These are phyloP conservation scores for Pegoplata infirma DNA, from an alignment of 2,888 invertebrate genomes.

Conservation along the genomic window DNA sequence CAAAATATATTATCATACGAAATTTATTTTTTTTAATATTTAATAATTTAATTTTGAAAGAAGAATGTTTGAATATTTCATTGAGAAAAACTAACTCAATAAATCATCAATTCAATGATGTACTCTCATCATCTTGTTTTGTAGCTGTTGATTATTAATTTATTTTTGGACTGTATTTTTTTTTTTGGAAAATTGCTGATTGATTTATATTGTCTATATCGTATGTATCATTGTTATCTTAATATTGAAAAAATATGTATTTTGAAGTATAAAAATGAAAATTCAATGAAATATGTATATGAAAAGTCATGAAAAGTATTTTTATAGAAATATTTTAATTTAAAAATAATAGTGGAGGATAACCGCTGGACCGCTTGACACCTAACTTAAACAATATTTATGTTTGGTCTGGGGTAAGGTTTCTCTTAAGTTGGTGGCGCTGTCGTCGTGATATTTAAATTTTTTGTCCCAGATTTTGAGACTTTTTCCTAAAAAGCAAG, in stretches of 20 bases:
- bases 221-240: conserved; percentile 25
- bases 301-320: too few relatives aligned
- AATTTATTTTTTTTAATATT: conserved; percentile 14
- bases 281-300: background rate
- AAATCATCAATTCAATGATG: conserved; percentile 42
- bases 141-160: conserved; percentile 13
- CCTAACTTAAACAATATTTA: too few relatives aligned
- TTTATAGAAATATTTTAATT: too few relatives aligned
- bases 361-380: too few relatives aligned
- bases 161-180: conserved; percentile 25
- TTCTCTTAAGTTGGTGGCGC: too few relatives aligned
- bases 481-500: too few relatives aligned
- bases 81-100: conserved; percentile 28
- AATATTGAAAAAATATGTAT: background rate
- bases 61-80: conserved; percentile 26
- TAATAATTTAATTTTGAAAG: conserved; percentile 17
- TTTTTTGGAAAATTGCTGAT: conserved; percentile 30
- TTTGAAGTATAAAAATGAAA: background rate
- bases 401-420: too few relatives aligned
- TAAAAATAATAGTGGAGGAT: too few relatives aligned
- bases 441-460: too few relatives aligned
- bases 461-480: too few relatives aligned
- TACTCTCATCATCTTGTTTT: conserved; percentile 31
- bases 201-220: conserved; percentile 24
- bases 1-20: conserved; percentile 5